Conservation (phyloP, 1,140 invertebrate species). For the Harpegnathos saltator region DNA sequence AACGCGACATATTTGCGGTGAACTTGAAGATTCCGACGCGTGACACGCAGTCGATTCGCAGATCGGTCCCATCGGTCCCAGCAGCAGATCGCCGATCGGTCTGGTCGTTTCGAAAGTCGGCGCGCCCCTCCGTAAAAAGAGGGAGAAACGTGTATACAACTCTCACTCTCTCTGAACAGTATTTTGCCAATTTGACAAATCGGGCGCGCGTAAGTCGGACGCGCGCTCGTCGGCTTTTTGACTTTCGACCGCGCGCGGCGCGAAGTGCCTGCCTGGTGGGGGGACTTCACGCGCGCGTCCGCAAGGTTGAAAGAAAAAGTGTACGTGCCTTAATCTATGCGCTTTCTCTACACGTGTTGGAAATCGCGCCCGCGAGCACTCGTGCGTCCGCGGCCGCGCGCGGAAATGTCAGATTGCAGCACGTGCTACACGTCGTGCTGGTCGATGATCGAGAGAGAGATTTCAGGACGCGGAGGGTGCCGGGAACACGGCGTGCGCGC, state of each 20-base stretch:
- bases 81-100: slow-evolving; percentile 5
- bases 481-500: not conserved
- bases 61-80: too few species aligned
- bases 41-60: too few species aligned
- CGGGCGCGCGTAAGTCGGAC: not conserved
- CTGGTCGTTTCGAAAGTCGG: not conserved
- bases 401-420: slow-evolving; percentile 45
- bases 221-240: not conserved
- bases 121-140: not conserved
- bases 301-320: slow-evolving; percentile 21
- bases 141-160: too few species aligned
- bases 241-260: not conserved
- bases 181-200: not conserved
- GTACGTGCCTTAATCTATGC: not conserved
- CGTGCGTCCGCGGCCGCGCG: not conserved
- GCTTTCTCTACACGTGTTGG: slow-evolving; percentile 37
- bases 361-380: not conserved
- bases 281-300: too few species aligned
- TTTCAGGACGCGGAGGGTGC: slow-evolving; percentile 9
- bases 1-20: too few species aligned
- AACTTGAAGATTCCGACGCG: too few species aligned
- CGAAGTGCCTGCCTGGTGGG: not conserved
- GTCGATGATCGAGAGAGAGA: slow-evolving; percentile 11
- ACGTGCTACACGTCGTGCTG: slow-evolving; percentile 14
- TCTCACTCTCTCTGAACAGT: not conserved